Evolutionary conservation across 1,140 invertebrate genomes (phyloP), one percentile per base, ranked within the genome.

Genomic region (Drosophila dunni): DNA sequence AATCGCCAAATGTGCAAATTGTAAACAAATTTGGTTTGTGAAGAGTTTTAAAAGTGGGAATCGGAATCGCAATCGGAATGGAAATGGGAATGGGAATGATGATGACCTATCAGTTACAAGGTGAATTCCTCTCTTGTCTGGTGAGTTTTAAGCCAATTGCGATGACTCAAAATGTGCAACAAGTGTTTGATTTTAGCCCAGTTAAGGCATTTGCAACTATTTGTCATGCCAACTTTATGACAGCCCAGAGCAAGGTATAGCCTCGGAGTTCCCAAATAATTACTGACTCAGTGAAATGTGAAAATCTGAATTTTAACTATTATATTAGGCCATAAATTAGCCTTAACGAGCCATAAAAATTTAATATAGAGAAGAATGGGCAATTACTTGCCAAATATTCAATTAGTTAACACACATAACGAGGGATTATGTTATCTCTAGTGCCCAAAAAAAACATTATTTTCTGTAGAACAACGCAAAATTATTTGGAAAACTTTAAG

Each of bases 1-100:
- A 76, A 80, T 81, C 76, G 78, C 78, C 78, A 76, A 80, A 80
- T 81, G 78, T 80, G 66, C 62, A 57, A 76, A 80, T 36, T 80
- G 56, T 80, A 80, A 80, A 80, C 78, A 80, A 80, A 40, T 56
- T 34, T 7, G 3, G 15, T 38, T 56, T 11, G 36, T 17, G 10
- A 56, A 38, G 53, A 56, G 36, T 40, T 38, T 15, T 40, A 40
- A 40, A 20, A 13, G 54, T 17, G 60, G 36, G 4, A 5, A 58
- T 10, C 17, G 40, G 17, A 57, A 7, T 36, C 1, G 34, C 2
- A 36, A 36, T 36, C 9, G 34, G 6, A 38, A 42, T 13, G 1
- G n/a, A 6, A 2, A 42, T 3, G 1, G 6, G 6, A 42, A 42
- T 42, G 3, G 38, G 38, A 40, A n/a, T 10, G 8, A 42, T 8